phyloP scores from a whole-genome alignment of 2,113 vertebrate genomes.

The Microcebus tavaratra region DNA sequence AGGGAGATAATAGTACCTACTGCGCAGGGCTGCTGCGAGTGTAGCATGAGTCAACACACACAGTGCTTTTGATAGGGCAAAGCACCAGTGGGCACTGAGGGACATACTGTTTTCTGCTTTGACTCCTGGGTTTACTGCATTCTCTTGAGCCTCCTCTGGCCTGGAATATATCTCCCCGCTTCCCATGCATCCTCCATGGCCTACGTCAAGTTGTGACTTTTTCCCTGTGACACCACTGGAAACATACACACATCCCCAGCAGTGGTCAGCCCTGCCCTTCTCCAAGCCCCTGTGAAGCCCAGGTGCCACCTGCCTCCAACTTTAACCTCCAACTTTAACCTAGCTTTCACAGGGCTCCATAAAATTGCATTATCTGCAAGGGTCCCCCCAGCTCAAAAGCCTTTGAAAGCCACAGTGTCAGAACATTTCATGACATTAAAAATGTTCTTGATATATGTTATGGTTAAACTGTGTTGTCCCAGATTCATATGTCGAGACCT shows the following conservation, averaged over 20 bases:
- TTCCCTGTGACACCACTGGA: background rate
- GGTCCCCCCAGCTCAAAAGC: background rate
- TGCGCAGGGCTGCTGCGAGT: background rate
- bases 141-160: no score
- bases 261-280: background rate
- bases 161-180: background rate
- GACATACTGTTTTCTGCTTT: background rate
- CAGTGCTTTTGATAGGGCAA: background rate
- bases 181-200: background rate
- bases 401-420: background rate
- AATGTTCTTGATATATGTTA: background rate
- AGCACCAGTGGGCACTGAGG: no score
- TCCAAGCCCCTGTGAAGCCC: background rate
- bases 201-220: background rate
- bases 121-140: background rate
- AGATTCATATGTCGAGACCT: background rate
- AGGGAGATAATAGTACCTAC: background rate
- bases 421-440: background rate
- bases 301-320: background rate
- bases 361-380: background rate
- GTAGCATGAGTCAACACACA: background rate
- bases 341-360: background rate
- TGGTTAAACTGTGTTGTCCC: background rate
- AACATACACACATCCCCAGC: background rate
- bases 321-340: background rate